Percentiles rank a stretch among this genome's conserved stretches.
Conservation (phyloP, 2,113 vertebrate species). For the Cyanistes caeruleus region DNA sequence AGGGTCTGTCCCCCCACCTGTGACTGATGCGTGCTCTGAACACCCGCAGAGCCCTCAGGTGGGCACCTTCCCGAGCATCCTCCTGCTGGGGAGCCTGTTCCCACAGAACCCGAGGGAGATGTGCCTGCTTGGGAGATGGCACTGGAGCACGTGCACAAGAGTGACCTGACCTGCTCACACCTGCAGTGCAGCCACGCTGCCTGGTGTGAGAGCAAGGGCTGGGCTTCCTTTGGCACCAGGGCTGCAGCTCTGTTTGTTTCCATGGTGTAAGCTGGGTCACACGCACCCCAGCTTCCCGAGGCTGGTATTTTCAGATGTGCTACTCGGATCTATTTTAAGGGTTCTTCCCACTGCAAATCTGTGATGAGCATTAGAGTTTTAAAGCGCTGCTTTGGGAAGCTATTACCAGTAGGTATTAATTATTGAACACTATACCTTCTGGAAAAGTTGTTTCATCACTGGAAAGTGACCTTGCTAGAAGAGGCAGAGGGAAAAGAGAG, state of each 20-base stretch:
- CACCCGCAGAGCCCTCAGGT: not conserved
- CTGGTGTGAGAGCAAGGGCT: not conserved
- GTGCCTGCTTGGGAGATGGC: not conserved
- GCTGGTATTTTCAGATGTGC: not conserved
- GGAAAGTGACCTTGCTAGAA: constrained; percentile 80
- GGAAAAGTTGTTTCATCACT: constrained; percentile 62
- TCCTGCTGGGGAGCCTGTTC: fast-evolving
- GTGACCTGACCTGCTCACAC: not conserved
- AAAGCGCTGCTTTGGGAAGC: constrained; percentile 8
- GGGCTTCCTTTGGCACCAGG: not conserved
- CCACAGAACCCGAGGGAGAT: fast-evolving
- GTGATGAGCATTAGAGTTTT: constrained; percentile 2
- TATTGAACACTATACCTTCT: constrained; percentile 43
- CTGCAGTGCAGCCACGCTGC: not conserved
- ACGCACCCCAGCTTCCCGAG: fast-evolving
- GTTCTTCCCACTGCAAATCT: not conserved
- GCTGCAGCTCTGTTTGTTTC: too few relatives aligned
- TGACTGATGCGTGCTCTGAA: not conserved
- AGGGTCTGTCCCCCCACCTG: not conserved
- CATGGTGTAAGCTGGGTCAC: not conserved
- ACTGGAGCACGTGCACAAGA: fast-evolving
- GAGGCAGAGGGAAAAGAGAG: constrained; percentile 66
- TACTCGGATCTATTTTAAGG: not conserved
- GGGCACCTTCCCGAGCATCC: not conserved
- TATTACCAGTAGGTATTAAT: constrained; percentile 51